Evolutionary conservation across 2,797 vertebrate genomes (phyloP).

Genomic region (Falco columbarius): DNA sequence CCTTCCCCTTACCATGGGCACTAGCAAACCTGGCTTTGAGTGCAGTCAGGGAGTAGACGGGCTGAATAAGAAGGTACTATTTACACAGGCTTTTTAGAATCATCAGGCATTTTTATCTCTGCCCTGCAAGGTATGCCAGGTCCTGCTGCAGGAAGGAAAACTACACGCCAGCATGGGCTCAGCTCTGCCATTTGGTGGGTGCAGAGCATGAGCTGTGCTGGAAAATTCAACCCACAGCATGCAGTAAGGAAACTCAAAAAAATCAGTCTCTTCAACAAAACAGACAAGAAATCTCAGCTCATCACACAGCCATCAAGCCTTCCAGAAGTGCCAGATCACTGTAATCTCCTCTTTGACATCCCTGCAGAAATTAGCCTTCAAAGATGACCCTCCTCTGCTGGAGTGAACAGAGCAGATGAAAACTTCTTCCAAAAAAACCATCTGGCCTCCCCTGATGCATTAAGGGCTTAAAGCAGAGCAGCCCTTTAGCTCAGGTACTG

Average conservation of each 20-base stretch:
- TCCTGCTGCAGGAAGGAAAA: neutral
- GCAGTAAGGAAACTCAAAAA: neutral
- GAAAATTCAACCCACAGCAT: neutral
- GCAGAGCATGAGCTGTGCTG: accelerated
- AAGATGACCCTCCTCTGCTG: neutral
- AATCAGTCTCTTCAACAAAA: neutral
- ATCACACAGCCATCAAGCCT: neutral
- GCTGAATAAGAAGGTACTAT: neutral
- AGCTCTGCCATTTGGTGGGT: accelerated
- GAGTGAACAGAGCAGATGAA: neutral
- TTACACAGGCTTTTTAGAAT: neutral
- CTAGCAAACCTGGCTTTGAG: slow-evolving; percentile 1
- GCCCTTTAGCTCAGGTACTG: neutral
- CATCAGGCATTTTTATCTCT: neutral
- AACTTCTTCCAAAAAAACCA: neutral
- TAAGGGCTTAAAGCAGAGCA: neutral
- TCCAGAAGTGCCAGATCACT: neutral
- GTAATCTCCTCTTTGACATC: neutral
- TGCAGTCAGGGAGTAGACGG: neutral
- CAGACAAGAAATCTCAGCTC: neutral
- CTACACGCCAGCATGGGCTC: neutral
- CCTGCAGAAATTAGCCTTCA: slow-evolving; percentile 4
- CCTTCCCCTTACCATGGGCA: neutral
- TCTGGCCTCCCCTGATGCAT: neutral
- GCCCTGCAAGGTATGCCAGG: neutral